Percentiles rank a stretch among this genome's conserved stretches.
Evolutionary conservation across 2,113 vertebrate species (phyloP).

Genomic region (Cacatua alba): DNA sequence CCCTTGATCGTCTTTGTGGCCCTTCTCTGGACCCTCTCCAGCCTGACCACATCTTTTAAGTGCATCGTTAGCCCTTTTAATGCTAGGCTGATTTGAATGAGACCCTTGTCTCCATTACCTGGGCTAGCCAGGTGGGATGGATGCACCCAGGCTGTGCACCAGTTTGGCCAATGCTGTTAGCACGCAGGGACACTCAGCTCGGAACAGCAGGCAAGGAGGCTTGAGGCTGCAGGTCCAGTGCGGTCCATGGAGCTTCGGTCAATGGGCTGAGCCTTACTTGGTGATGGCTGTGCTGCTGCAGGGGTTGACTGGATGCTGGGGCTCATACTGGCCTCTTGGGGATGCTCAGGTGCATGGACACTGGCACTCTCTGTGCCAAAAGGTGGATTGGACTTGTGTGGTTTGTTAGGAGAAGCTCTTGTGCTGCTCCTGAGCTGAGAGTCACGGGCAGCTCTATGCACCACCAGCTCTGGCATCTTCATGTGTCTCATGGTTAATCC

Average conservation of each 20-base stretch:
- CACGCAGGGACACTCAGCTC: not conserved
- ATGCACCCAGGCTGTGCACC: not conserved
- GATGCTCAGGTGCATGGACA: not conserved
- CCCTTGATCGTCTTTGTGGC: not conserved
- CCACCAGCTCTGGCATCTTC: not conserved
- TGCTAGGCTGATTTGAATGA: not conserved
- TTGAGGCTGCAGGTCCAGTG: not conserved
- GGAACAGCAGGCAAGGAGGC: not conserved
- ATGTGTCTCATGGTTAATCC: not conserved
- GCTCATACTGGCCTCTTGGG: rapidly evolving
- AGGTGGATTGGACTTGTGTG: rapidly evolving
- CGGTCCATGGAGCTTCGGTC: rapidly evolving
- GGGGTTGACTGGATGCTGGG: not conserved
- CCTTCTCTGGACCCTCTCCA: not conserved
- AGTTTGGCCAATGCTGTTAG: not conserved
- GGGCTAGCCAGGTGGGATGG: not conserved
- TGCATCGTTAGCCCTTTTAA: not conserved
- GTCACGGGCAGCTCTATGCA: rapidly evolving
- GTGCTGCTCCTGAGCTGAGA: not conserved
- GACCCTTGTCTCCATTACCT: not conserved
- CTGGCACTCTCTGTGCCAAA: not conserved
- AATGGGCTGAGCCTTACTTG: rapidly evolving
- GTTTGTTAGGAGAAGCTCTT: not conserved
- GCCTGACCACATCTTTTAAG: not conserved
- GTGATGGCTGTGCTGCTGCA: not conserved